Evolutionary conservation across 2,113 vertebrate genomes (phyloP), one percentile per base, ranked within the genome.

Genomic region (Psephotus haematonotus): DNA sequence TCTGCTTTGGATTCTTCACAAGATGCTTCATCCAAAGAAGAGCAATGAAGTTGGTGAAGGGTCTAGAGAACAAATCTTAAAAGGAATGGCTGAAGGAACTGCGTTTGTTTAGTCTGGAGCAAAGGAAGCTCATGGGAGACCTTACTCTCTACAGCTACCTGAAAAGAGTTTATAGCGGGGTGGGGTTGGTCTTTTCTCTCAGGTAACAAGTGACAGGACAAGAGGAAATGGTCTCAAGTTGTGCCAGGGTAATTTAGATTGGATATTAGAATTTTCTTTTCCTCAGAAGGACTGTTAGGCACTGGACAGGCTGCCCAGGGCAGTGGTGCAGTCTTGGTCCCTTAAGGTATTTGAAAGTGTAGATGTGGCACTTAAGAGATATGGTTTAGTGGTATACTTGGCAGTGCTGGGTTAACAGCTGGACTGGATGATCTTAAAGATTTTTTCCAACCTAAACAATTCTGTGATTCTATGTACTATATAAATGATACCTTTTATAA

Each of bases 401-500:
- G 9, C 33, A 35, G 57, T 59, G 57, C 33, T 35, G 57, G 57
- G 33, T 59, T 59, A 59, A 59, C 33, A 15, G 33, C 24, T 59
- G 22, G 33, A 59, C 22, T 9, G 4, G 33, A n/a, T 59, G 22
- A 35, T 24, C 57, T 59, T 59, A 35, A 59, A 35, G 33, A 33
- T n/a, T 33, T 59, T 35, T 59, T 59, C 57, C 57, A 59, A 35
- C 33, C 33, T 59, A 35, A 59, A 59, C 13, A n/a, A n/a, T 59
- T 59, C 57, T 35, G 57, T 59, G 33, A 35, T 35, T 59, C 33
- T 23, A 59, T 24, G 33, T 35, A 49, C 23, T 86, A 6, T 46
- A 91, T 46, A 95, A 96, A 96, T 94, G 47, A 90, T 71, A 72
- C 1, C 44, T 95, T 97, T 97, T 88, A 92, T 95, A 96, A 94